Base-by-base conservation (phyloP, 2,797 vertebrate species). In the Cyprinella venusta region DNA sequence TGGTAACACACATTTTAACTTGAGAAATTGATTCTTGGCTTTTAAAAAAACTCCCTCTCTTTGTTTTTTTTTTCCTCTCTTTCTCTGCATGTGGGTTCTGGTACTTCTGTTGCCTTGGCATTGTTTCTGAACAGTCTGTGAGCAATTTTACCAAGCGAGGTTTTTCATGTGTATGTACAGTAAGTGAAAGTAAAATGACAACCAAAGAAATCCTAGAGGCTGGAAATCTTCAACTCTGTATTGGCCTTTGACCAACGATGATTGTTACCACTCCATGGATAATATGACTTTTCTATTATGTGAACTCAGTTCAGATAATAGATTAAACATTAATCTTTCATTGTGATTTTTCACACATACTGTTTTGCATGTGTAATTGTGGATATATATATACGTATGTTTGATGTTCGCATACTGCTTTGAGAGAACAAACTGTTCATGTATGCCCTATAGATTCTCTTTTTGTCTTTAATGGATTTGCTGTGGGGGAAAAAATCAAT, bases 51-150 rank as follows among this genome's bases (percentile, higher is more conserved):
- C 86, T 79, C 56, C 68, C 54, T 76, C 74, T 48, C 78, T 78
- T 21, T 59, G 40, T 76, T 68, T 59, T 79, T 76, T 30, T 30
- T 30, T 30, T 33, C 72, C 86, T n/a, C 15, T 80, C 84, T 85
- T 87, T 78, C 84, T 26, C 65, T 82, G 77, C 75, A 79, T 77
- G 74, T 76, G 75, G 85, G 10, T 78, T 87, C 50, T 85, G 72
- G 77, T 86, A 75, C 90, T 87, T 87, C 82, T 70, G 75, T 64
- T 83, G 67, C 74, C 76, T 88, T 87, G 80, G 83, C 74, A 86
- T 87, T 56, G 64, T 72, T 81, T 85, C 71, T 88, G 59, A 81
- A 68, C 65, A 74, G 84, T 87, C 75, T 88, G 72, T 78, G 84
- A 87, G 52, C 80, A 87, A 81, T 75, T 88, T 83, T 30, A 83